Conservation (phyloP, 2,888 invertebrate species). For the Poecilus cupreus region DNA sequence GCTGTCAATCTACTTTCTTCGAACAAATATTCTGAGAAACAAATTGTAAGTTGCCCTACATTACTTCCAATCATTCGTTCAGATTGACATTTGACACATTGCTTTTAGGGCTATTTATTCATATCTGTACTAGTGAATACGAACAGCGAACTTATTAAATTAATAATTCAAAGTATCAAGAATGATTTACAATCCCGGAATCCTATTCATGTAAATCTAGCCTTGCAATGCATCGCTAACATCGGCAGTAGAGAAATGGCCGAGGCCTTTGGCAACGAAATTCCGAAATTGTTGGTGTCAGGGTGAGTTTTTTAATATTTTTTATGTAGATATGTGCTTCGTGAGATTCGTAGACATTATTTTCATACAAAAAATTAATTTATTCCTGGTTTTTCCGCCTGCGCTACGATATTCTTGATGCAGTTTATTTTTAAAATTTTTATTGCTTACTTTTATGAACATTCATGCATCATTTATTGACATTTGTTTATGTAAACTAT, state of each 20-base stretch:
- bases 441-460: too few species aligned
- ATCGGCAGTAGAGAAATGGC: conserved; percentile 99
- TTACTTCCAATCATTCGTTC: background rate
- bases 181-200: conserved; percentile 97
- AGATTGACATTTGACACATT: background rate
- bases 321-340: background rate
- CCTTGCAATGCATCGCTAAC: conserved; percentile 99
- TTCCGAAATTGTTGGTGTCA: conserved; percentile 98
- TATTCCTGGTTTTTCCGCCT: background rate
- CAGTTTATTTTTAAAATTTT: too few species aligned
- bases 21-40: conserved; percentile 99
- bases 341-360: too few species aligned
- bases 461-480: too few species aligned
- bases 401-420: too few species aligned
- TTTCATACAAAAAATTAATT: background rate
- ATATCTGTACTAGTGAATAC: conserved; percentile 99
- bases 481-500: too few species aligned
- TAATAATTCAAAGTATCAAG: conserved; percentile 99
- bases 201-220: conserved; percentile 98
- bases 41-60: conserved; percentile 85
- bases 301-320: conserved; percentile 77
- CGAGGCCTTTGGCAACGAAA: conserved; percentile 98
- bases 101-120: conserved; percentile 94
- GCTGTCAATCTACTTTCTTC: conserved; percentile 99
- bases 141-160: conserved; percentile 98